Evolutionary conservation across 2,113 vertebrate species (phyloP).

Genomic region (Heteronetta atricapilla): DNA sequence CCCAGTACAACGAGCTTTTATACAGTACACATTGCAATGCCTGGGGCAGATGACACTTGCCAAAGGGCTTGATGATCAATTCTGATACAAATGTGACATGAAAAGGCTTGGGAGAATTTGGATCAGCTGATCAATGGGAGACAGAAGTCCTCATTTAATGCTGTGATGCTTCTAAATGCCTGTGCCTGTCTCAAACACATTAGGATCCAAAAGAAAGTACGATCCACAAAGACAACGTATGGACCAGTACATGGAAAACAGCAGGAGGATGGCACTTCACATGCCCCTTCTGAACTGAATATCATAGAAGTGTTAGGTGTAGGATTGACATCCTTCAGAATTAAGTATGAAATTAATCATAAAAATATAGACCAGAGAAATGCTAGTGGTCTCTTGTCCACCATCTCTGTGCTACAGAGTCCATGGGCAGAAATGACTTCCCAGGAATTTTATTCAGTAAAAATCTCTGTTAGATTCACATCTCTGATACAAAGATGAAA

Average conservation of each 20-base stretch:
- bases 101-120: slow-evolving; percentile 47
- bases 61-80: slow-evolving; percentile 69
- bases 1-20: slow-evolving; percentile 46
- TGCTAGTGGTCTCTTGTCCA: neutral
- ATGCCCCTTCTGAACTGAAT: neutral
- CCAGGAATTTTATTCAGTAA: neutral
- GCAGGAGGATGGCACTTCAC: neutral
- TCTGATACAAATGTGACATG: slow-evolving; percentile 71
- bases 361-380: neutral
- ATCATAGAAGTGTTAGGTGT: neutral
- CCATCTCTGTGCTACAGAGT: neutral
- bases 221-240: rapidly evolving
- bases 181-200: neutral
- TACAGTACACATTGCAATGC: slow-evolving; percentile 37
- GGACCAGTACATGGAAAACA: neutral
- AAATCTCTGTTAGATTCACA: neutral
- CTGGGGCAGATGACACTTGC: slow-evolving; percentile 68
- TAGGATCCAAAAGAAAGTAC: neutral
- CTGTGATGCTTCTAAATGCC: neutral
- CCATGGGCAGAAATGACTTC: neutral
- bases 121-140: slow-evolving; percentile 33
- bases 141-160: slow-evolving; percentile 19
- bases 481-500: neutral
- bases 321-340: neutral
- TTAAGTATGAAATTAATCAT: neutral